Conservation (phyloP, 2,113 vertebrate genomes). For the Cepphus grylle region DNA sequence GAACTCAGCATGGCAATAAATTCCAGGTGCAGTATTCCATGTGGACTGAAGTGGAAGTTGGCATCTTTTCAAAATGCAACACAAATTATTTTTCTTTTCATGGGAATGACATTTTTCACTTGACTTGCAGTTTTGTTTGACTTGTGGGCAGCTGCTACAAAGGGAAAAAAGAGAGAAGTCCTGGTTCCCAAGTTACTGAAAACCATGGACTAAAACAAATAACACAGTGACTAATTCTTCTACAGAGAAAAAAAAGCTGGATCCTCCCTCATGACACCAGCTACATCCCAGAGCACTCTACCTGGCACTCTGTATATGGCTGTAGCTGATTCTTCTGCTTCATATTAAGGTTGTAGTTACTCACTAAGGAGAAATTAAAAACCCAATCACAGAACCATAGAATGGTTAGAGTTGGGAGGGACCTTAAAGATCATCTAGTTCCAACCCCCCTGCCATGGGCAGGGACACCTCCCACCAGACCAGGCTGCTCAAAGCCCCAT, state of each 20-base stretch:
- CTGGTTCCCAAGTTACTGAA: not conserved
- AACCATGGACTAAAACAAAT: not conserved
- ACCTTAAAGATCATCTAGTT: no score
- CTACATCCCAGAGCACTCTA: not conserved
- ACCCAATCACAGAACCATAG: not conserved
- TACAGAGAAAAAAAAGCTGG: not conserved
- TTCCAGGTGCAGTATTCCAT: not conserved
- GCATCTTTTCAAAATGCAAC: not conserved
- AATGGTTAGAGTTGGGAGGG: no score
- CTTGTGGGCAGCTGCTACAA: not conserved
- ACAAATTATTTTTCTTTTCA: not conserved
- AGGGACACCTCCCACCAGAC: no score
- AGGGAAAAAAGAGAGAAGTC: not conserved
- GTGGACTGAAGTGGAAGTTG: not conserved
- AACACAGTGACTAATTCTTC: not conserved
- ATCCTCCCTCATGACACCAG: not conserved
- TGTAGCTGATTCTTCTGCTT: not conserved
- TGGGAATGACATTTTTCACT: not conserved
- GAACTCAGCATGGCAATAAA: not conserved
- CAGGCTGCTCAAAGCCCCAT: no score
- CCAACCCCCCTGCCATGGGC: no score
- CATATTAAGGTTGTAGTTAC: not conserved
- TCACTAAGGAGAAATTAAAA: not conserved
- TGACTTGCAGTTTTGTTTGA: not conserved
- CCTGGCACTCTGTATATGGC: not conserved